A percentile compares a stretch with the other conserved stretches of the same genome.
These are phyloP conservation scores for Potamarius usumacintae DNA, from an alignment of 2,113 vertebrate genomes.

Conservation along the genomic window DNA sequence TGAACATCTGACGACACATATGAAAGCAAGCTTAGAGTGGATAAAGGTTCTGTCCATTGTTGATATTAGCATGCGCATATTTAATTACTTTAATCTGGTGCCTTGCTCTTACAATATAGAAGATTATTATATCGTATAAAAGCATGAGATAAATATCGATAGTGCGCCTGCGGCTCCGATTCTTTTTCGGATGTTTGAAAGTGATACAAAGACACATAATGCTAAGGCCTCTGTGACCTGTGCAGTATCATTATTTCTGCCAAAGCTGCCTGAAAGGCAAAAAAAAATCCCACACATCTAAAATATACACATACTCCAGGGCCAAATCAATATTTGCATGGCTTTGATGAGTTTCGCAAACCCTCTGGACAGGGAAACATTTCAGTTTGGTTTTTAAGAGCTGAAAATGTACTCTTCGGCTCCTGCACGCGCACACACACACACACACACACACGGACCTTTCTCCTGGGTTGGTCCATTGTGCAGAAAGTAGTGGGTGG, in stretches of 20 bases:
- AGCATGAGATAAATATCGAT: background rate
- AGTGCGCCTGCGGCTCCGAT: background rate
- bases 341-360: slow-evolving; percentile 61
- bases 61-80: background rate
- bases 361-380: slow-evolving; percentile 53
- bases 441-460: background rate
- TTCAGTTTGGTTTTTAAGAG: slow-evolving; percentile 47
- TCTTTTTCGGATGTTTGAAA: background rate
- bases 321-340: slow-evolving; percentile 67
- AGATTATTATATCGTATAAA: background rate
- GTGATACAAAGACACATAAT: background rate
- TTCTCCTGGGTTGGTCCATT: background rate
- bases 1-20: background rate
- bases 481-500: background rate
- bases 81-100: background rate
- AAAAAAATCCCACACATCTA: background rate
- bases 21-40: background rate
- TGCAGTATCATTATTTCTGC: slow-evolving; percentile 62
- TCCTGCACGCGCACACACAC: slow-evolving; percentile 1
- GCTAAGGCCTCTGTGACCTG: slow-evolving; percentile 65
- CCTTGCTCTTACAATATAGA: background rate
- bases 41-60: background rate
- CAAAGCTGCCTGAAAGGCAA: slow-evolving; percentile 30
- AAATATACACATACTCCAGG: slow-evolving; percentile 35
- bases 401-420: slow-evolving; percentile 31